Conservation (phyloP, 2,797 vertebrate genomes). For the Spinus olivaceus region DNA sequence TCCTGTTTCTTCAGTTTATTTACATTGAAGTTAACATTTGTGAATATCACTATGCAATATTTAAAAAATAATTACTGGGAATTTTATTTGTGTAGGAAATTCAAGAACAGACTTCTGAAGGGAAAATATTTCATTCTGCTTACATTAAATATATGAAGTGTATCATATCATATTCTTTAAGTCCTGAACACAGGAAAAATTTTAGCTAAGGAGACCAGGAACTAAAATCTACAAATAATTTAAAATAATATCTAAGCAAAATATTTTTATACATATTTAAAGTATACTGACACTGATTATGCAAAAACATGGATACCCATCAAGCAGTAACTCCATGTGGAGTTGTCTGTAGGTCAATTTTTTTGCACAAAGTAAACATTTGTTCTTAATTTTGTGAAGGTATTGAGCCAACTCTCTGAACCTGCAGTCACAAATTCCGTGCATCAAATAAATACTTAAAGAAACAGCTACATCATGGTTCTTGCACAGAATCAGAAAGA, state of each 20-base stretch:
- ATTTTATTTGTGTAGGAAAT: neutral
- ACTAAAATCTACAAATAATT: neutral
- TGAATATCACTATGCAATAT: neutral
- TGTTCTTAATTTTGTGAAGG: neutral
- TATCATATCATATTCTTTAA: neutral
- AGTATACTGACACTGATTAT: neutral
- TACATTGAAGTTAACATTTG: neutral
- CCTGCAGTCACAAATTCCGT: neutral
- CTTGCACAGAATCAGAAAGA: neutral
- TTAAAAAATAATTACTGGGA: neutral
- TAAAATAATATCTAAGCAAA: neutral
- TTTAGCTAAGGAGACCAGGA: neutral
- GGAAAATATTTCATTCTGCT: neutral
- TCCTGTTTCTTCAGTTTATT: neutral
- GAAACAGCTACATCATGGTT: neutral
- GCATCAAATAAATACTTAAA: neutral
- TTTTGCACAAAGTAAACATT: neutral
- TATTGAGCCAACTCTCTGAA: neutral
- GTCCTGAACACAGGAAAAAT: neutral
- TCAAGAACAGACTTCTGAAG: neutral
- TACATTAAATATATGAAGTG: neutral
- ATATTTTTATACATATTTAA: neutral
- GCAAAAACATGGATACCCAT: neutral
- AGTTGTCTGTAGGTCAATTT: neutral
- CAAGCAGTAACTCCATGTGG: neutral